Conservation (phyloP, 1,140 invertebrate genomes). For the Araneus ventricosus region DNA sequence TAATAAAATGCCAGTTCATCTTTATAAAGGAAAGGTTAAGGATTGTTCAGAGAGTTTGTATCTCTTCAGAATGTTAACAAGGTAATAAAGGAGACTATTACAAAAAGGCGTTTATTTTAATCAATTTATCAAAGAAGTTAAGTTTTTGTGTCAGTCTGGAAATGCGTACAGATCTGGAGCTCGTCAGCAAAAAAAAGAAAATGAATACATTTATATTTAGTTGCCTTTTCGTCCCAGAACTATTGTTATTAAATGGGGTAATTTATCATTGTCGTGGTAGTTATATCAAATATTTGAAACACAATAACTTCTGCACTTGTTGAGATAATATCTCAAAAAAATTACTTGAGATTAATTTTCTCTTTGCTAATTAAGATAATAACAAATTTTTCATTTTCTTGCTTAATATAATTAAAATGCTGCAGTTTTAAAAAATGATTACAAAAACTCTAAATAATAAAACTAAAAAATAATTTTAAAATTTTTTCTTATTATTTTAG, state of each 20-base stretch:
- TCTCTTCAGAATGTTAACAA: background rate
- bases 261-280: background rate
- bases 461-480: too few relatives aligned
- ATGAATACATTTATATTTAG: background rate
- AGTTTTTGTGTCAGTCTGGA: background rate
- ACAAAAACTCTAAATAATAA: too few relatives aligned
- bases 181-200: background rate
- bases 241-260: background rate
- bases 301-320: background rate
- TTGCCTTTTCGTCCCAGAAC: background rate
- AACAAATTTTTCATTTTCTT: background rate
- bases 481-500: too few relatives aligned
- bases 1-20: constrained; percentile 15
- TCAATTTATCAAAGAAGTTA: background rate
- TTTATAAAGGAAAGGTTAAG: background rate
- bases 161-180: background rate
- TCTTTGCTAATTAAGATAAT: background rate
- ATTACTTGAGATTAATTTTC: background rate
- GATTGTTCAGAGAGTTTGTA: background rate
- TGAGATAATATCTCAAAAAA: background rate
- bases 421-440: too few relatives aligned
- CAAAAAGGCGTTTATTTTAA: background rate
- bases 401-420: background rate
- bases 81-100: background rate
- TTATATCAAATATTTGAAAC: background rate